A percentile compares a stretch with the other conserved stretches of the same genome.
Conservation (phyloP, 2,888 invertebrate species). For the Aporophyla lueneburgensis region DNA sequence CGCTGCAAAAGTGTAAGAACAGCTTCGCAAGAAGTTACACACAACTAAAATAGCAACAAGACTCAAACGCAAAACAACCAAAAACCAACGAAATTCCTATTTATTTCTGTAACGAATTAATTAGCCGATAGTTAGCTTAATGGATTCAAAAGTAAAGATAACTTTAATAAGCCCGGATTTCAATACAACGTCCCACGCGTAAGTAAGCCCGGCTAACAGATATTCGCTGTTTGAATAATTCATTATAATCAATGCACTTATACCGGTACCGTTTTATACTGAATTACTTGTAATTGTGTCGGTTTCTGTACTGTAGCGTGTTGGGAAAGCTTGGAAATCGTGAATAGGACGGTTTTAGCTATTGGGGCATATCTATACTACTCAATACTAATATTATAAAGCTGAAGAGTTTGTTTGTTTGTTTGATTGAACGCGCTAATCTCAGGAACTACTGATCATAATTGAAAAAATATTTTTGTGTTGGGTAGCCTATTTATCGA, state of each 20-base stretch:
- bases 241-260: slow-evolving; percentile 88
- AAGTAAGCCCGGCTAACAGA: slow-evolving; percentile 64
- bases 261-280: slow-evolving; percentile 72
- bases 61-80: slow-evolving; percentile 32
- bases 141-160: slow-evolving; percentile 81
- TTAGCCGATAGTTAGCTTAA: slow-evolving; percentile 79
- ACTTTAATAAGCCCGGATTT: slow-evolving; percentile 81
- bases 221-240: slow-evolving; percentile 86
- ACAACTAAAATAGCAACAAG: slow-evolving; percentile 19
- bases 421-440: too few species aligned
- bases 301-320: slow-evolving; percentile 21
- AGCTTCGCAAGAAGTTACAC: neutral
- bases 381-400: too few species aligned
- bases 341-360: neutral
- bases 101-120: slow-evolving; percentile 70
- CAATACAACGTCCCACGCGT: slow-evolving; percentile 79
- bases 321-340: slow-evolving; percentile 45
- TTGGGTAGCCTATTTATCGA: too few species aligned
- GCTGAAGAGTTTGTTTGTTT: too few species aligned
- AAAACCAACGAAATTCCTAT: slow-evolving; percentile 38
- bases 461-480: too few species aligned
- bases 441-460: too few species aligned
- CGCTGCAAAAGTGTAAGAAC: neutral
- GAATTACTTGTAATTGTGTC: slow-evolving; percentile 61
- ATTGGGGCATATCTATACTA: too few species aligned